Evolutionary conservation across 2,888 invertebrate genomes (phyloP), one percentile per base, ranked within the genome.

Genomic region (Troglohyphantes excavatus): DNA sequence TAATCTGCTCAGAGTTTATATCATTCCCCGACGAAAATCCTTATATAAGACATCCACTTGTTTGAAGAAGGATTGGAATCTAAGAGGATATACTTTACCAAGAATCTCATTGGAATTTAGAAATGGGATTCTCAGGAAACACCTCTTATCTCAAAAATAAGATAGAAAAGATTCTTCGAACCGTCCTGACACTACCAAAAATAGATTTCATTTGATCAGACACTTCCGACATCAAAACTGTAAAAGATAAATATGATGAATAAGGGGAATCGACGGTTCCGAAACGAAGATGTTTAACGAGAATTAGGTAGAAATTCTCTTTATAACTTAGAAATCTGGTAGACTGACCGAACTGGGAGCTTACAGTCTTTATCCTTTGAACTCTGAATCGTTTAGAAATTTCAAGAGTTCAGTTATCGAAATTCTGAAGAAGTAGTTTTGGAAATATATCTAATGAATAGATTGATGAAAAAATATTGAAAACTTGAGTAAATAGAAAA

Each of bases 401-500:
- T 17, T 53, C 53, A 53, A 53, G 53, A 17, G 53, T 1, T n/a
- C n/a, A 5, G 9, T 53, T 53, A n/a, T n/a, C 13, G 53, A 53
- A 53, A n/a, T 53, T 11, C 3, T 53, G 1, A 53, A n/a, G 13
- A 17, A 1, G 0, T 53, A n/a, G n/a, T 53, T 53, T 13, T 1
- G n/a, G 17, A 53, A 53, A 13, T 53, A 53, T 13, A 17, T 53
- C 53, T 13, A 53, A 53, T 17, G 53, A 53, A 53, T 53, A n/a
- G n/a, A 53, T 53, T n/a, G 53, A 53, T 53, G 53, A 53, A 53
- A 33, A 53, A 53, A 53, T 53, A 53, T 33, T 33, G 53, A 53
- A 33, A 33, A 33, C 53, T 53, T 53, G 1, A 13, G 13, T 11
- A 39, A 39, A 39, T 39, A 2, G n/a, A n/a, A n/a, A n/a, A n/a